phyloP scores from a whole-genome alignment of 2,888 invertebrate species.

The Calliopum simillimum region DNA sequence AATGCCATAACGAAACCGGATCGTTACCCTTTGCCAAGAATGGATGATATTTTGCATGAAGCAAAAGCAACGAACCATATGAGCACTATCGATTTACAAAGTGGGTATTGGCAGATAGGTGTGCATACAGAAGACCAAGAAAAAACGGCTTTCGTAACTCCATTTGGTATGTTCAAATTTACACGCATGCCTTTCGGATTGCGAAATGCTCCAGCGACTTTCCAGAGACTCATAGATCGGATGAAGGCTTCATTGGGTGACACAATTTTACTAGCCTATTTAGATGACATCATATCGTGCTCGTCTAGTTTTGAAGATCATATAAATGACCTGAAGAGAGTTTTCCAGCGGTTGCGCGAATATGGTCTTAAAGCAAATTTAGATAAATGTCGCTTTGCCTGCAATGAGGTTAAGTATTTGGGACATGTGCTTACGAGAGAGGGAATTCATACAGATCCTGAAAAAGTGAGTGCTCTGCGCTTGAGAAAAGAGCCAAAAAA shows the following conservation, averaged over 20 bases:
- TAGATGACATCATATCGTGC: constrained; percentile 53
- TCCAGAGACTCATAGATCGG: constrained; percentile 54
- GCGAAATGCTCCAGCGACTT: constrained; percentile 56
- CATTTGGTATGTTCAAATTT: constrained; percentile 56
- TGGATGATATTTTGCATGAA: constrained; percentile 62
- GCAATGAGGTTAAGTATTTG: constrained; percentile 50
- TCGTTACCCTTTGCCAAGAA: constrained; percentile 61
- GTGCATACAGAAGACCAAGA: constrained; percentile 50
- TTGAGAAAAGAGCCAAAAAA: constrained; percentile 42
- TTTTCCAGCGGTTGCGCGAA: constrained; percentile 27
- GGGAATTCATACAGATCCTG: constrained; percentile 51
- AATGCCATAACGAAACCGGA: constrained; percentile 54
- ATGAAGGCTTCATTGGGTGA: constrained; percentile 45
- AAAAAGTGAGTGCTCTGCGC: constrained; percentile 51
- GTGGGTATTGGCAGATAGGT: constrained; percentile 62
- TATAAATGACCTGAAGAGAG: constrained; percentile 31
- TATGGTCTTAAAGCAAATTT: constrained; percentile 42
- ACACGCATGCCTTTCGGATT: constrained; percentile 59
- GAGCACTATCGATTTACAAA: constrained; percentile 57
- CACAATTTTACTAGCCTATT: constrained; percentile 47
- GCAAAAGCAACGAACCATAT: constrained; percentile 53
- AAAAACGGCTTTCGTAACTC: constrained; percentile 58
- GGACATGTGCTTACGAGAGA: constrained; percentile 53
- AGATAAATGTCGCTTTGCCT: constrained; percentile 47
- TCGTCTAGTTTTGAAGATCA: constrained; percentile 48